Conservation (phyloP, 2,888 invertebrate genomes). For the Anthophora plumipes region DNA sequence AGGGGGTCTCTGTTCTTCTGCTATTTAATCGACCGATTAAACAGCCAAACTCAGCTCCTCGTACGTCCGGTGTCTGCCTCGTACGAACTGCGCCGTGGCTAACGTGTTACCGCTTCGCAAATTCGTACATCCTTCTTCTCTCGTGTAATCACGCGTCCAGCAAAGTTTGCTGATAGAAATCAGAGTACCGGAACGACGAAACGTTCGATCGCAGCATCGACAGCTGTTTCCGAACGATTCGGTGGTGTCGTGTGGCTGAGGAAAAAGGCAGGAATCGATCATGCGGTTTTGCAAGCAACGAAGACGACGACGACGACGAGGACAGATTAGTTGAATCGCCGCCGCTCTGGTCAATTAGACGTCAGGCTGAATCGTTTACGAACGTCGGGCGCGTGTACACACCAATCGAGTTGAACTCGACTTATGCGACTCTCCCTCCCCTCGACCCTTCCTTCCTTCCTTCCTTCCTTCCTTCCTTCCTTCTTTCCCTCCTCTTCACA, state of each 20-base stretch:
- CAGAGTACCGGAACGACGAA: too few relatives aligned
- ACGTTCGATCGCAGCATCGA: too few relatives aligned
- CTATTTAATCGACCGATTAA: slow-evolving; percentile 30
- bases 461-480: neutral
- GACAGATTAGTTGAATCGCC: slow-evolving; percentile 53
- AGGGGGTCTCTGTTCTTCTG: too few relatives aligned
- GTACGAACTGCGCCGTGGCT: too few relatives aligned
- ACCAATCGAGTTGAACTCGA: slow-evolving; percentile 47
- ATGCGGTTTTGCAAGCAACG: neutral
- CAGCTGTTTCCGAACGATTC: too few relatives aligned
- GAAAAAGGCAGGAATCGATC: too few relatives aligned
- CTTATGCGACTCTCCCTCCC: slow-evolving; percentile 4
- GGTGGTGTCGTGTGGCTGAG: too few relatives aligned
- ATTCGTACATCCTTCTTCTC: neutral
- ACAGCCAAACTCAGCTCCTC: slow-evolving; percentile 19
- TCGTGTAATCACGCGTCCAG: too few relatives aligned
- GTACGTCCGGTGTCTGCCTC: slow-evolving; percentile 17
- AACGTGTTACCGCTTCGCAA: slow-evolving; percentile 6
- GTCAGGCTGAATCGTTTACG: slow-evolving; percentile 65
- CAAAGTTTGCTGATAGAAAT: too few relatives aligned
- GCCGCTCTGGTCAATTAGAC: slow-evolving; percentile 50
- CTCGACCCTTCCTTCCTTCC: neutral
- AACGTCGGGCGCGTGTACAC: slow-evolving; percentile 45
- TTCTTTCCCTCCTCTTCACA: neutral
- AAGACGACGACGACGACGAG: too few relatives aligned